Evolutionary conservation across 1,140 invertebrate genomes (phyloP).

Genomic region (Dinoponera quadriceps): DNA sequence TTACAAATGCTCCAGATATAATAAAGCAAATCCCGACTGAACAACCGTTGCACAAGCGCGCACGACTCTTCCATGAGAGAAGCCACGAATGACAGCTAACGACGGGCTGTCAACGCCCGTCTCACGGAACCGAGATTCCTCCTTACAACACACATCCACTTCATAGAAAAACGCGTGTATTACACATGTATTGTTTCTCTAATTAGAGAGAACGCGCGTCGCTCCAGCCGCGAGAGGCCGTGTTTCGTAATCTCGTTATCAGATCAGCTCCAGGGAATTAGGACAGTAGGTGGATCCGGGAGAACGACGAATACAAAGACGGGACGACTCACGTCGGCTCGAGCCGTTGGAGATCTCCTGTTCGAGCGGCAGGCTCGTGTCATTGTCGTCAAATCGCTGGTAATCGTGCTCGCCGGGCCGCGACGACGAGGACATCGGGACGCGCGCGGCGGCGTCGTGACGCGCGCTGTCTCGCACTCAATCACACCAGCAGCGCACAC

Average conservation of each 20-base stretch:
- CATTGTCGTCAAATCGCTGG: slow-evolving; percentile 78
- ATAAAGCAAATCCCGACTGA: not conserved
- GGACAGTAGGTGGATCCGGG: not conserved
- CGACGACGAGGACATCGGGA: slow-evolving; percentile 75
- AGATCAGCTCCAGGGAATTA: not conserved
- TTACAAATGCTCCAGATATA: slow-evolving; percentile 9
- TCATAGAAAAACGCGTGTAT: slow-evolving; percentile 21
- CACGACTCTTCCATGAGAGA: not conserved
- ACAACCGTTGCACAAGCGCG: not conserved
- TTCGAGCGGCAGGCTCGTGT: slow-evolving; percentile 68
- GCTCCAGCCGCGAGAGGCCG: slow-evolving; percentile 13
- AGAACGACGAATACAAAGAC: not conserved
- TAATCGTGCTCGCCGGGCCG: slow-evolving; percentile 73
- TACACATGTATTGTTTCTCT: slow-evolving; percentile 22
- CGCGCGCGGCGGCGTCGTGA: not conserved
- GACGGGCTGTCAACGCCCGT: too few species aligned
- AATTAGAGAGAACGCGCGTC: not conserved
- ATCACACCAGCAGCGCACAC: not conserved
- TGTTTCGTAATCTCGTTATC: slow-evolving; percentile 44
- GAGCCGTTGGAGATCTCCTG: slow-evolving; percentile 70
- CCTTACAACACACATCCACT: too few species aligned
- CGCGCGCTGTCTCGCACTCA: slow-evolving; percentile 49
- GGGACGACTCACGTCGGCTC: slow-evolving; percentile 76
- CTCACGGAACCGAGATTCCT: slow-evolving; percentile 17
- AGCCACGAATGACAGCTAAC: too few species aligned